Evolutionary conservation across 2,797 vertebrate genomes (phyloP), one percentile per base, ranked within the genome.

Genomic region (Chelmon rostratus): DNA sequence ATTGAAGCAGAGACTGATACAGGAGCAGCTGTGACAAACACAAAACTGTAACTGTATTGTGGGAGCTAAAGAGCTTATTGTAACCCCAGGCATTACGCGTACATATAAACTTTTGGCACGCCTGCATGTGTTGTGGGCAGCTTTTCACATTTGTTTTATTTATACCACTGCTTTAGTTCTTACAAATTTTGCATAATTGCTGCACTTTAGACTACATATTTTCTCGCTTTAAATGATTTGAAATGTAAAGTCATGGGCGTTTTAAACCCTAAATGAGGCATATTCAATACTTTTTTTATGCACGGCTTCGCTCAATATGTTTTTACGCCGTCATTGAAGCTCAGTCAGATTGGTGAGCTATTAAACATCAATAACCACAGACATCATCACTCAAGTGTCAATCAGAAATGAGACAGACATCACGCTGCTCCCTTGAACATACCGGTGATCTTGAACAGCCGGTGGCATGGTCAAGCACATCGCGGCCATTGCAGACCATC

Each of bases 11-110:
- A 66, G 70, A 67, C 28, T 73, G 77, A 81, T 37, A 31, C 74
- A 46, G 56, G 65, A 84, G 81, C 84, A 89, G 82, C 87, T 87
- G 85, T 49, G 70, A 80, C 82, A 59, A 83, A 78, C 40, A 78
- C 67, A 82, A 74, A 68, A 82, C 76, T 75, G 67, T 61, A 63
- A 47, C 58, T 68, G 66, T 38, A 19, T 42, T 68, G 58, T 59
- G 28, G 53, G 66, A 84, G 58, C 71, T 74, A 79, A 84, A 75
- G 69, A 66, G 25, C 68, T 80, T 38, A 78, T 73, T 70, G 62
- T 35, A 25, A 59, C 42, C 28, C 44, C 44, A 33, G 70, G 35
- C 25, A 28, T 56, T 58, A 52, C 53, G 49, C 56, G 54, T 37
- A 10, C 42, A 56, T 53, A 49, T 56, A 46, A 77, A 79, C 33